A percentile compares a stretch with the other conserved stretches of the same genome.
phyloP scores from a whole-genome alignment of 1,140 invertebrate species.

The Diachasmimorpha longicaudata region DNA sequence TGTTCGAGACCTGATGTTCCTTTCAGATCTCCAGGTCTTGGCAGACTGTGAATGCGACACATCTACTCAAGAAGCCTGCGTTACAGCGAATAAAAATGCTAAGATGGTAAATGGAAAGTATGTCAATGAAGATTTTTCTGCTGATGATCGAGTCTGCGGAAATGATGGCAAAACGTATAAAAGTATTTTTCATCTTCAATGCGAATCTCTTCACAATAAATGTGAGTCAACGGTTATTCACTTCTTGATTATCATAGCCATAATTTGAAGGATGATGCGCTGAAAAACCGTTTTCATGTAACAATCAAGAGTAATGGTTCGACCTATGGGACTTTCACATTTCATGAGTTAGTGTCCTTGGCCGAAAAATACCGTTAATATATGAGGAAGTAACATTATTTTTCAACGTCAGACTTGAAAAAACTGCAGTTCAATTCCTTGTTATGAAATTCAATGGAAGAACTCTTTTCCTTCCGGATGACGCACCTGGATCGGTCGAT shows the following conservation, averaged over 20 bases:
- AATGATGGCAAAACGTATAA: conserved; percentile 47
- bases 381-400: neutral
- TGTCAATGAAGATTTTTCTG: conserved; percentile 19
- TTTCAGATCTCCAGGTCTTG: conserved; percentile 35
- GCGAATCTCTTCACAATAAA: conserved; percentile 41
- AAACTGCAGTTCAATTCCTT: no score
- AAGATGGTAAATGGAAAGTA: conserved; percentile 18
- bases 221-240: conserved; percentile 30
- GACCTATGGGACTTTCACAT: no score
- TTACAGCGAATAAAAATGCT: conserved; percentile 33
- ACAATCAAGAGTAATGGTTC: no score
- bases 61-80: conserved; percentile 36
- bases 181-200: conserved; percentile 45
- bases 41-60: conserved; percentile 42
- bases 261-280: neutral
- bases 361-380: no score
- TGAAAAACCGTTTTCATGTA: no score
- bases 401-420: no score
- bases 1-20: neutral
- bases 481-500: no score
- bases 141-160: conserved; percentile 40
- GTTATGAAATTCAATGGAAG: no score
- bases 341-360: no score
- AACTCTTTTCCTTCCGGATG: no score
- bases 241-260: neutral